Base-by-base conservation (phyloP, 2,888 invertebrate species). In the Xestia xanthographa region DNA sequence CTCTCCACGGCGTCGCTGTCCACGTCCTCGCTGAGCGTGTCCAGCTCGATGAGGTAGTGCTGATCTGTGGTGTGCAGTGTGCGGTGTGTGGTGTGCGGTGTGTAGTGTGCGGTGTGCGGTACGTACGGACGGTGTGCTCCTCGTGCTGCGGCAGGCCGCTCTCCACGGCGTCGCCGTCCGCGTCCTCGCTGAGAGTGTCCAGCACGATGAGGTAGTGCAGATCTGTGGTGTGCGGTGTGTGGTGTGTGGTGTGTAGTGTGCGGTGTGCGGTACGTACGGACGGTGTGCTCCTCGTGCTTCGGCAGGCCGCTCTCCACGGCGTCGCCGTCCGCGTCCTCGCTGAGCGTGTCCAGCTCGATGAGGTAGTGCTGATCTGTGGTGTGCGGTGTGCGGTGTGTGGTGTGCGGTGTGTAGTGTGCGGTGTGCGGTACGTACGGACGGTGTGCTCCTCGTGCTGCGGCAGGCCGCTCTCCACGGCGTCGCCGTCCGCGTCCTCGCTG, bases 181-280 rank as follows among this genome's bases (percentile, higher is more conserved):
- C 86, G 58, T 66, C 98, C 91, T 98, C 98, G 94, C 98, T 98
- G 53, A 98, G 98, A n/a, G 98, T 98, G 91, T 98, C 98, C 78
- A 99, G 98, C 95, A 98, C 98, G 87, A 99, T 98, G 5, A 98
- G 97, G 93, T 99, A 99, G 78, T 97, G 97, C 95, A 99, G n/a
- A n/a, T n/a, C n/a, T n/a, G n/a, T n/a, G n/a, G n/a, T n/a, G n/a
- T n/a, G n/a, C n/a, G n/a, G n/a, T n/a, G n/a, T n/a, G n/a, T n/a
- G n/a, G n/a, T n/a, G n/a, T n/a, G n/a, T n/a, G n/a, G n/a, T n/a
- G n/a, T n/a, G n/a, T n/a, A n/a, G n/a, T n/a, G n/a, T n/a, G n/a
- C n/a, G n/a, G n/a, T n/a, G n/a, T n/a, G n/a, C n/a, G n/a, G n/a
- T n/a, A n/a, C n/a, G n/a, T n/a, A n/a, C n/a, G n/a, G n/a, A n/a